Evolutionary conservation across 2,888 invertebrate genomes (phyloP).

Genomic region (Andrena bucephala): DNA sequence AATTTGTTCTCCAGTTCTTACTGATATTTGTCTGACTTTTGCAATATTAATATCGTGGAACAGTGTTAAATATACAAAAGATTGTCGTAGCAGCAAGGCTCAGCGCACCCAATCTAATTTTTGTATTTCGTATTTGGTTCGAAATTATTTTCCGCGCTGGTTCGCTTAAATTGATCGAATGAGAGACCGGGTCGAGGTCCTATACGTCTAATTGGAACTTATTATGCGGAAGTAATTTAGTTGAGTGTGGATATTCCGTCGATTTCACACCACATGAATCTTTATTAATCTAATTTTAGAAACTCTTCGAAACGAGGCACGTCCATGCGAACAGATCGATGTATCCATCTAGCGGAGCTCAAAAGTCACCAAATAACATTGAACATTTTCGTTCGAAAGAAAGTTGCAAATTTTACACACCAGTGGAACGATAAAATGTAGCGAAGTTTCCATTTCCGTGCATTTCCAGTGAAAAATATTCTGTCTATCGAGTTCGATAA

Average conservation of each 20-base stretch:
- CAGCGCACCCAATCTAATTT: not conserved
- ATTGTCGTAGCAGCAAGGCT: not conserved
- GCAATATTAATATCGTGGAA: too few species aligned
- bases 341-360: not conserved
- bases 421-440: too few species aligned
- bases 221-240: conserved; percentile 40
- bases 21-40: too few species aligned
- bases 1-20: not conserved
- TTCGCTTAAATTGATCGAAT: conserved; percentile 18
- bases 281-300: conserved; percentile 17
- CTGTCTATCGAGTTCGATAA: not conserved
- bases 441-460: not conserved
- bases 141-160: conserved; percentile 22
- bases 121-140: not conserved
- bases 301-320: not conserved
- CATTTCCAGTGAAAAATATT: not conserved
- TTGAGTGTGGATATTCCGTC: conserved; percentile 7
- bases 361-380: not conserved
- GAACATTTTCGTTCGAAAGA: not conserved
- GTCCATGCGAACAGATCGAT: not conserved
- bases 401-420: not conserved
- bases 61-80: too few species aligned
- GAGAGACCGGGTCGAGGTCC: not conserved
- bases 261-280: conserved; percentile 24
- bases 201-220: conserved; percentile 29